Evolutionary conservation across 2,797 vertebrate species (phyloP).

Genomic region (Microchirus variegatus): DNA sequence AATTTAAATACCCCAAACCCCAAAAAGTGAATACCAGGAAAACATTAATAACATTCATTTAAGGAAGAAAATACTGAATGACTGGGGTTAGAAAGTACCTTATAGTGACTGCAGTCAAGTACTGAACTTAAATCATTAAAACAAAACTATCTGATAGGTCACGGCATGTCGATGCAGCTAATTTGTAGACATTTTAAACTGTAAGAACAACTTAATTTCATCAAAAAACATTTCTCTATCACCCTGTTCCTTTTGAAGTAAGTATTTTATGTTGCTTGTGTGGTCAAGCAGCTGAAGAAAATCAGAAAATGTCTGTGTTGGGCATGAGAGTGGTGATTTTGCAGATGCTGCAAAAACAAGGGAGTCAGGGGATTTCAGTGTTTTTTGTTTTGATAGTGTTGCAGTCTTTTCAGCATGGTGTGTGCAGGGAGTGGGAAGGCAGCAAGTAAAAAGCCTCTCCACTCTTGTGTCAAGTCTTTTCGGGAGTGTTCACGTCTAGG

Average conservation of each 20-base stretch:
- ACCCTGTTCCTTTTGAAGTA: slow-evolving; percentile 1
- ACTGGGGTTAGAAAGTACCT: slow-evolving; percentile 12
- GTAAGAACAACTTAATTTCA: slow-evolving; percentile 56
- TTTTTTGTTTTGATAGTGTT: not conserved
- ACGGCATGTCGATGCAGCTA: slow-evolving; percentile 56
- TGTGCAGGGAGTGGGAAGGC: slow-evolving; percentile 27
- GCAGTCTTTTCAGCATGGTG: slow-evolving; percentile 21
- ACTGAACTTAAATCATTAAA: slow-evolving; percentile 32
- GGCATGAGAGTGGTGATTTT: slow-evolving; percentile 19
- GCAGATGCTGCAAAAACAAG: slow-evolving; percentile 14
- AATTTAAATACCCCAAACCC: not conserved
- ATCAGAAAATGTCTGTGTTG: slow-evolving; percentile 4
- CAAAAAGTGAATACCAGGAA: slow-evolving; percentile 32
- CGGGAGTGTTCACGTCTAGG: slow-evolving; percentile 34
- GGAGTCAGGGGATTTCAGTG: not conserved
- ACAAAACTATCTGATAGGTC: slow-evolving; percentile 39
- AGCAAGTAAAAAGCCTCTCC: slow-evolving; percentile 11
- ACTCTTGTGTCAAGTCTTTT: slow-evolving; percentile 9
- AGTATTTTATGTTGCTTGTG: not conserved
- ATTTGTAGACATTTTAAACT: slow-evolving; percentile 39
- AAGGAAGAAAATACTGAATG: slow-evolving; percentile 40
- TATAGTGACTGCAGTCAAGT: slow-evolving; percentile 29
- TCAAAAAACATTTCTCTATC: slow-evolving; percentile 15
- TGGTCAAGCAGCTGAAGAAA: slow-evolving; percentile 28
- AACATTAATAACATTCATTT: slow-evolving; percentile 23